Evolutionary conservation across 2,113 vertebrate species (phyloP).

Genomic region (Cromileptes altivelis): DNA sequence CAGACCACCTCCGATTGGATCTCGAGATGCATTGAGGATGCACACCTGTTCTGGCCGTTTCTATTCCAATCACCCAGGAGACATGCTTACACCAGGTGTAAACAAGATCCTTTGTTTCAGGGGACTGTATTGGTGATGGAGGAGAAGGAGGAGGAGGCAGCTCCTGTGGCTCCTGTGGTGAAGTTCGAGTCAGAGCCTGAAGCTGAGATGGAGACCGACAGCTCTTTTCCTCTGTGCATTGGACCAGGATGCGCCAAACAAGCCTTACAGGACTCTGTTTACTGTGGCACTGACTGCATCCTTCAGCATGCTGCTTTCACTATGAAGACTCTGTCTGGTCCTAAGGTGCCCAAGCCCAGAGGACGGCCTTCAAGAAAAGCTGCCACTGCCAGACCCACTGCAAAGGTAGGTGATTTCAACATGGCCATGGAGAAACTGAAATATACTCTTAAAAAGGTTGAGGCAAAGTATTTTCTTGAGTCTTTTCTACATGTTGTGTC

Average conservation of each 20-base stretch:
- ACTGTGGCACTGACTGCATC: slow-evolving; percentile 96
- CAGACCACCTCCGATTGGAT: no score
- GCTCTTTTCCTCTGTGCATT: slow-evolving; percentile 87
- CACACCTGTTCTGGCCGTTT: no score
- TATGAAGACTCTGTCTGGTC: slow-evolving; percentile 90
- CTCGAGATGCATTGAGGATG: no score
- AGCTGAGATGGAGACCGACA: slow-evolving; percentile 71
- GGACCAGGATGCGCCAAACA: slow-evolving; percentile 90
- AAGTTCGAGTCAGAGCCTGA: slow-evolving; percentile 40
- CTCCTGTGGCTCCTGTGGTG: not conserved
- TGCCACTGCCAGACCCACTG: slow-evolving; percentile 73
- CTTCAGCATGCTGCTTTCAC: slow-evolving; percentile 93
- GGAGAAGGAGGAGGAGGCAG: slow-evolving; percentile 20
- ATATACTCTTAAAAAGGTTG: not conserved
- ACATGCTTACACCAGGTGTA: no score
- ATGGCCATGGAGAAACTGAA: not conserved
- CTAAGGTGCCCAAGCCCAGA: slow-evolving; percentile 87
- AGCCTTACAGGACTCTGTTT: slow-evolving; percentile 93
- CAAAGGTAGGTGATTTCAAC: slow-evolving; percentile 84
- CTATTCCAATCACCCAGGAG: no score
- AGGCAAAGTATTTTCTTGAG: not conserved
- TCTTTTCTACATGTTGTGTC: not conserved
- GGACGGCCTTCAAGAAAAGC: slow-evolving; percentile 81
- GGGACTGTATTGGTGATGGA: slow-evolving; percentile 54
- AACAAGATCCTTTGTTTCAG: slow-evolving; percentile 72